phyloP scores from a whole-genome alignment of 2,113 vertebrate species.

The Syrrhaptes paradoxus region DNA sequence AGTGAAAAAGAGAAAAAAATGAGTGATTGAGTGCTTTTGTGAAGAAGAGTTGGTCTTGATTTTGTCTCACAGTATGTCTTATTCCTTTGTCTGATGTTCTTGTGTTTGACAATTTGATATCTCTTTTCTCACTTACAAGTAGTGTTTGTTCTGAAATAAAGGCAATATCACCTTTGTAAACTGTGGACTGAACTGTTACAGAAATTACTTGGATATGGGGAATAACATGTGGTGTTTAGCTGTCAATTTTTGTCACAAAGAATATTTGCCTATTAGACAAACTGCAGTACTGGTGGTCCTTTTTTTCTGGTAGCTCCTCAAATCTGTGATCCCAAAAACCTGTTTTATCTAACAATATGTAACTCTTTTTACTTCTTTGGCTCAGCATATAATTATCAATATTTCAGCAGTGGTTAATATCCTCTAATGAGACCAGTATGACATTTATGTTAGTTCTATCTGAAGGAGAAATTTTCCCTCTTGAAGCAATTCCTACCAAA shows the following conservation, averaged over 20 bases:
- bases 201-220: neutral
- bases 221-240: neutral
- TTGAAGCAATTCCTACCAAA: neutral
- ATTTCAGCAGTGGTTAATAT: neutral
- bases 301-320: neutral
- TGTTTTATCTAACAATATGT: neutral
- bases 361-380: neutral
- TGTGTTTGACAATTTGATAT: neutral
- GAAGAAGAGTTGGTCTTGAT: neutral
- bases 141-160: neutral
- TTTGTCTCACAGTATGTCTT: neutral
- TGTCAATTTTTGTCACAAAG: neutral
- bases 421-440: neutral
- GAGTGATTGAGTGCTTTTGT: neutral
- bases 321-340: neutral
- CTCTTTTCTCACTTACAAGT: neutral
- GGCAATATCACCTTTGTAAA: neutral
- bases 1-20: neutral
- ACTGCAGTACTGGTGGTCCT: neutral
- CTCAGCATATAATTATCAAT: neutral
- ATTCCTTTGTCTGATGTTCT: neutral
- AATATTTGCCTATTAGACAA: neutral
- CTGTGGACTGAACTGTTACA: neutral
- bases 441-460: neutral
- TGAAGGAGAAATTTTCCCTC: neutral